These are phyloP conservation scores for Brienomyrus brachyistius DNA, from an alignment of 2,113 vertebrate species.

Conservation along the genomic window DNA sequence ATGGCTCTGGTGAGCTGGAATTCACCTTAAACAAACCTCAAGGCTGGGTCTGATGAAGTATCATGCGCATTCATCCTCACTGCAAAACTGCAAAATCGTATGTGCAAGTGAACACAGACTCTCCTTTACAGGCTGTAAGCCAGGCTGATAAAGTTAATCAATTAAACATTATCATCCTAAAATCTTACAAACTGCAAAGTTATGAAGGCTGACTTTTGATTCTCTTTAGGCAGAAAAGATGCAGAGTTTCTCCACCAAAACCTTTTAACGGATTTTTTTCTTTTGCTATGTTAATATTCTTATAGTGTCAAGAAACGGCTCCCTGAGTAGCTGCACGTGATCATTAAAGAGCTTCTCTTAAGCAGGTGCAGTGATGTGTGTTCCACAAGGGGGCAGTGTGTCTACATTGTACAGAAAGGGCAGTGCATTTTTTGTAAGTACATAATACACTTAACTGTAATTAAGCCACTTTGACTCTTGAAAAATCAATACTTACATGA, in stretches of 20 bases:
- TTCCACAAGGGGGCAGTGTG: conserved; percentile 15
- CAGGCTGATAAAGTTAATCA: not conserved
- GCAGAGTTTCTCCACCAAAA: not conserved
- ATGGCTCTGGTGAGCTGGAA: conserved; percentile 60
- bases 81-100: not conserved
- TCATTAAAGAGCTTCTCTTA: not conserved
- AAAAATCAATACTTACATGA: not conserved
- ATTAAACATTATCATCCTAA: not conserved
- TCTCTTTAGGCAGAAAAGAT: not conserved
- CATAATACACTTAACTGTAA: not conserved
- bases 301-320: not conserved
- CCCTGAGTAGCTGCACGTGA: not conserved
- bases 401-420: not conserved
- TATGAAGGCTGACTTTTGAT: not conserved
- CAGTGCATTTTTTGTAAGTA: not conserved
- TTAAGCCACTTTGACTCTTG: not conserved
- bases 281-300: not conserved
- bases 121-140: not conserved
- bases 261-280: not conserved
- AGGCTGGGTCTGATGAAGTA: conserved; percentile 53
- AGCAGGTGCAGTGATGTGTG: not conserved
- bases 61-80: conserved; percentile 45
- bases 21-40: conserved; percentile 68
- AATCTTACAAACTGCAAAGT: not conserved
- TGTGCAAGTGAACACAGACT: conserved; percentile 6